phyloP scores from a whole-genome alignment of 2,888 invertebrate species.

The Myopa testacea region DNA sequence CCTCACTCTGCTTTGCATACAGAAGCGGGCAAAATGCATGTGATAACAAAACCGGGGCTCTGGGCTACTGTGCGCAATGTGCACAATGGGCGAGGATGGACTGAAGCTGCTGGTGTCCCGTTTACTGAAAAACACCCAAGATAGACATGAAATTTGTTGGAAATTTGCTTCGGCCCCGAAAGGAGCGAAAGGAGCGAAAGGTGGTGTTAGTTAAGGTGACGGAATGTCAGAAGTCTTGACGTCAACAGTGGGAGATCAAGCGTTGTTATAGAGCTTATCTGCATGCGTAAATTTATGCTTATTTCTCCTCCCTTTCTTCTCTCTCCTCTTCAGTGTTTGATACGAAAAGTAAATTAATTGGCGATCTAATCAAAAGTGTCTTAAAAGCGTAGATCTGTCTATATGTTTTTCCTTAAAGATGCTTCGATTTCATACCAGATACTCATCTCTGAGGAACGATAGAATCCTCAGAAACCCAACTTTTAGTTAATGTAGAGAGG shows the following conservation, averaged over 20 bases:
- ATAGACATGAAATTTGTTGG: conserved; percentile 26
- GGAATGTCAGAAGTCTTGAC: conserved; percentile 24
- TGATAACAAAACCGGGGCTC: not conserved
- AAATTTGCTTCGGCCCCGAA: conserved; percentile 15
- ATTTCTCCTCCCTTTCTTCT: too few species aligned
- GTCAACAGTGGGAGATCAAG: conserved; percentile 19
- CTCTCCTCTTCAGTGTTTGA: too few species aligned
- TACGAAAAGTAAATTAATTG: too few species aligned
- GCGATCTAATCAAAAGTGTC: too few species aligned
- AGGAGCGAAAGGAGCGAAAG: conserved; percentile 2
- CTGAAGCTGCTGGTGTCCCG: not conserved
- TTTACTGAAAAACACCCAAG: not conserved
- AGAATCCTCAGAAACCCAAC: too few species aligned
- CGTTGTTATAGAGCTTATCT: not conserved
- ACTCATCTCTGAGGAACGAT: too few species aligned
- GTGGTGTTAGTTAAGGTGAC: not conserved
- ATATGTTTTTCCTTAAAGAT: too few species aligned
- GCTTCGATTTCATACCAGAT: too few species aligned
- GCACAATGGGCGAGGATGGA: not conserved
- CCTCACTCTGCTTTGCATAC: not conserved
- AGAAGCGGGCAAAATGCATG: not conserved
- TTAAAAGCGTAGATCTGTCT: too few species aligned
- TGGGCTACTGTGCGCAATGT: not conserved
- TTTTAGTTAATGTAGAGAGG: too few species aligned
- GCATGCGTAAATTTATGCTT: too few species aligned